Evolutionary conservation across 2,797 vertebrate species (phyloP).

Genomic region (Tangara arthus): DNA sequence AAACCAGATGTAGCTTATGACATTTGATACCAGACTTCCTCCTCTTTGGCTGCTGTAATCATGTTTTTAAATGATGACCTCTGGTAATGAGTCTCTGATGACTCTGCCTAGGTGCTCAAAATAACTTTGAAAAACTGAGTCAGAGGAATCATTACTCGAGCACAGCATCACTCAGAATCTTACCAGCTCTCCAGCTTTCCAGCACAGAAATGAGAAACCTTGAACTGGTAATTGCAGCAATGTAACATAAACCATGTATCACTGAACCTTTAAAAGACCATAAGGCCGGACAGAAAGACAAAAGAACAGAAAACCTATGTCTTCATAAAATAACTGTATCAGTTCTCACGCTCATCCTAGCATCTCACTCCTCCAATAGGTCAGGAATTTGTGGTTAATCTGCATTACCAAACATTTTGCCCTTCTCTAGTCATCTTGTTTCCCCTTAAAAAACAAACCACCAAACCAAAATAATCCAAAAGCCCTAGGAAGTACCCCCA

Average conservation of each 20-base stretch:
- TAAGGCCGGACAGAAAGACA: not conserved
- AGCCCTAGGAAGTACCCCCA: not conserved
- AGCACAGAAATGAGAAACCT: not conserved
- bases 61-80: conserved; percentile 29
- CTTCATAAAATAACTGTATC: not conserved
- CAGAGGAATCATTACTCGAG: conserved; percentile 37
- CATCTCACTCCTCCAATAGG: not conserved
- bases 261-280: not conserved
- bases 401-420: not conserved
- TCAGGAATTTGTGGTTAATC: not conserved
- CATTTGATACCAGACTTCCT: conserved; percentile 5
- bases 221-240: not conserved
- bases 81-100: conserved; percentile 12
- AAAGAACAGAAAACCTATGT: not conserved
- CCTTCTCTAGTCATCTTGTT: not conserved
- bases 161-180: not conserved
- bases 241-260: not conserved
- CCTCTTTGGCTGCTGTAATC: conserved; percentile 19
- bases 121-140: conserved; percentile 66
- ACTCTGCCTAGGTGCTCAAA: conserved; percentile 60
- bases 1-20: not conserved
- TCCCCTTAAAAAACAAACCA: not conserved
- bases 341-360: not conserved
- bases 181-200: not conserved
- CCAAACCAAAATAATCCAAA: not conserved